phyloP scores from a whole-genome alignment of 2,888 invertebrate species.

The Copidosoma aretas region DNA sequence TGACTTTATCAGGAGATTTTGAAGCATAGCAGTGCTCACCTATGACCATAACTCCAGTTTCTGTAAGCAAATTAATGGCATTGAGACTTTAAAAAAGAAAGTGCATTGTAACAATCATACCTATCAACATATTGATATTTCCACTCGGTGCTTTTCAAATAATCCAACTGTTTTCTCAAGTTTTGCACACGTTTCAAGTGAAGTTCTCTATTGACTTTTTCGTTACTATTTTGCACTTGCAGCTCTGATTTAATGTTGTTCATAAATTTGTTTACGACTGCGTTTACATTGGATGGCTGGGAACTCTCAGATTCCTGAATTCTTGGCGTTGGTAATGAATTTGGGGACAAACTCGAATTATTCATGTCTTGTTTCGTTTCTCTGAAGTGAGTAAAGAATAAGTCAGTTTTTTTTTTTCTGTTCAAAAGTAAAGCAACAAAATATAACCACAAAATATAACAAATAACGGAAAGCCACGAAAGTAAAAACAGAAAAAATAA shows the following conservation, averaged over 20 bases:
- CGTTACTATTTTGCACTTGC: conserved; percentile 25
- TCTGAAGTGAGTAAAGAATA: conserved; percentile 6
- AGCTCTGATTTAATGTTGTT: conserved; percentile 34
- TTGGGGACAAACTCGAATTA: conserved; percentile 54
- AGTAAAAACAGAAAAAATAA: no score
- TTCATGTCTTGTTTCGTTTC: conserved; percentile 51
- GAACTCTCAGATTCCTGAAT: conserved; percentile 56
- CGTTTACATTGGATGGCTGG: conserved; percentile 47
- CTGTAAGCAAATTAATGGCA: conserved; percentile 4
- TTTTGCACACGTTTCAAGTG: conserved; percentile 35
- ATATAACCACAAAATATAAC: no score
- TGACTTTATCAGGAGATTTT: background rate
- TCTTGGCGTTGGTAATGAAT: conserved; percentile 54
- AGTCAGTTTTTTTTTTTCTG: no score
- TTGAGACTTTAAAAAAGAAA: no score
- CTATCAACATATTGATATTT: conserved; percentile 38
- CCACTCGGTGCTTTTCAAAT: conserved; percentile 39
- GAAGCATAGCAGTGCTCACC: background rate
- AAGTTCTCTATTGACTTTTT: conserved; percentile 28
- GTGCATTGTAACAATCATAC: conserved; percentile 7
- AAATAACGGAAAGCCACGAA: no score
- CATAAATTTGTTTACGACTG: conserved; percentile 37
- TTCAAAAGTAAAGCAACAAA: no score
- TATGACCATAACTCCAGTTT: conserved; percentile 5
- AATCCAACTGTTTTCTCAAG: conserved; percentile 39